phyloP scores from a whole-genome alignment of 2,797 vertebrate genomes.

The Alcedo atthis region DNA sequence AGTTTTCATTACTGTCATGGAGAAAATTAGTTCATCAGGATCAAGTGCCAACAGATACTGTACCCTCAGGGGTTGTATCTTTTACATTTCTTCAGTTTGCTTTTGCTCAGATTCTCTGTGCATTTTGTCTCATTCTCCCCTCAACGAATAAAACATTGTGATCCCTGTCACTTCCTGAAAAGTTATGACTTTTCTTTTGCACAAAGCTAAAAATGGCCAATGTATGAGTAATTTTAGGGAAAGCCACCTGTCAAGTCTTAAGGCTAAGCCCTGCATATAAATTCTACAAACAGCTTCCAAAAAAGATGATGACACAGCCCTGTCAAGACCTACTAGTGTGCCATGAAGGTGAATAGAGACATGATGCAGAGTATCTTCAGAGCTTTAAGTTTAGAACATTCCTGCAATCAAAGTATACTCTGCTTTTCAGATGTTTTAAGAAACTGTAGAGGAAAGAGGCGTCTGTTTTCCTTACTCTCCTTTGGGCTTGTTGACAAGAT shows the following conservation, averaged over 20 bases:
- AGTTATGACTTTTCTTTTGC: not conserved
- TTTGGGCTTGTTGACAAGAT: not conserved
- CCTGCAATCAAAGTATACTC: not conserved
- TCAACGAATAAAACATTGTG: not conserved
- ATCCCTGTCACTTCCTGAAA: not conserved
- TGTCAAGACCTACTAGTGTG: not conserved
- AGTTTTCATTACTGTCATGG: not conserved
- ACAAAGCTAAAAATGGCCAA: not conserved
- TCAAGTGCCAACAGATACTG: not conserved
- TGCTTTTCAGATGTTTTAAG: not conserved
- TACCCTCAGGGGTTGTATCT: not conserved
- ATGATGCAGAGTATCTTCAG: not conserved
- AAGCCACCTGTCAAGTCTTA: not conserved
- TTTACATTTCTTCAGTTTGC: not conserved
- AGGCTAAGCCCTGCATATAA: not conserved
- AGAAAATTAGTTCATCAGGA: not conserved
- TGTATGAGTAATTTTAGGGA: not conserved
- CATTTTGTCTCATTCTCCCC: not conserved
- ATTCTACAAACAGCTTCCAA: not conserved
- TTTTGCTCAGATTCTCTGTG: conserved; percentile 7
- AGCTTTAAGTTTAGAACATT: not conserved
- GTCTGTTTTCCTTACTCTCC: not conserved
- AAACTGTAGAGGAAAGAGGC: not conserved
- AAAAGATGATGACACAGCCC: not conserved
- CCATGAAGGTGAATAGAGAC: not conserved